These are phyloP conservation scores for Lepidocolaptes lacrymiger DNA, from an alignment of 2,797 vertebrate genomes.

Conservation along the genomic window DNA sequence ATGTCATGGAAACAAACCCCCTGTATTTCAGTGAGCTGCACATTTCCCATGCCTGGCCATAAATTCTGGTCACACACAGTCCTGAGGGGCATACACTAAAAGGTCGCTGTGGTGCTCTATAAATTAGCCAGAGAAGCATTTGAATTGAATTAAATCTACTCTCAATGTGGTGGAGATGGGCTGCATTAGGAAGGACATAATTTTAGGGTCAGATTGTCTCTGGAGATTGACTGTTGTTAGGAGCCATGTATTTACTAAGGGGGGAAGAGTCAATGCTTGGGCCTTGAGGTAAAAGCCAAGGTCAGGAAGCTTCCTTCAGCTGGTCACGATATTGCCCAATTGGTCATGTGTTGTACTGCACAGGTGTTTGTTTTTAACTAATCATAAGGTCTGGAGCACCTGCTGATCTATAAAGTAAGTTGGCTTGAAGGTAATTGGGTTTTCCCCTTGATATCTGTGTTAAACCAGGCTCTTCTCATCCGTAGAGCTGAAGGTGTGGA, in stretches of 20 bases:
- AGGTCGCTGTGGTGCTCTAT: slow-evolving; percentile 69
- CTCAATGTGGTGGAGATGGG: slow-evolving; percentile 5
- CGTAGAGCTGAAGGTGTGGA: neutral
- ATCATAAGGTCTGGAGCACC: neutral
- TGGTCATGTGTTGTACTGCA: neutral
- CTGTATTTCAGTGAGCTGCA: slow-evolving; percentile 30
- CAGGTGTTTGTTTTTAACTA: neutral
- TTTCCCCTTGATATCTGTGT: neutral
- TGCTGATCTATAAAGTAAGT: neutral
- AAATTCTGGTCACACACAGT: slow-evolving; percentile 39
- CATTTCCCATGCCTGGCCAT: slow-evolving; percentile 40
- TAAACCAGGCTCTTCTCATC: neutral
- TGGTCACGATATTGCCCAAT: neutral
- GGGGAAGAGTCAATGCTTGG: neutral
- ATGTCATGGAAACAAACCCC: neutral
- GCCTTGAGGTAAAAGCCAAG: neutral
- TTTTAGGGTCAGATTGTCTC: neutral
- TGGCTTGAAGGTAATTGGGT: neutral
- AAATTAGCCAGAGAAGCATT: slow-evolving; percentile 55
- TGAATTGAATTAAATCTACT: slow-evolving; percentile 41
- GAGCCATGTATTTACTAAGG: neutral
- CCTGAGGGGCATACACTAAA: slow-evolving; percentile 41
- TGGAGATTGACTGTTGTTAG: neutral
- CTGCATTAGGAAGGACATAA: neutral
- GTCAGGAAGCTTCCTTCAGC: neutral